Evolutionary conservation across 2,113 vertebrate species (phyloP), one percentile per base, ranked within the genome.

Genomic region (Panurus biarmicus): DNA sequence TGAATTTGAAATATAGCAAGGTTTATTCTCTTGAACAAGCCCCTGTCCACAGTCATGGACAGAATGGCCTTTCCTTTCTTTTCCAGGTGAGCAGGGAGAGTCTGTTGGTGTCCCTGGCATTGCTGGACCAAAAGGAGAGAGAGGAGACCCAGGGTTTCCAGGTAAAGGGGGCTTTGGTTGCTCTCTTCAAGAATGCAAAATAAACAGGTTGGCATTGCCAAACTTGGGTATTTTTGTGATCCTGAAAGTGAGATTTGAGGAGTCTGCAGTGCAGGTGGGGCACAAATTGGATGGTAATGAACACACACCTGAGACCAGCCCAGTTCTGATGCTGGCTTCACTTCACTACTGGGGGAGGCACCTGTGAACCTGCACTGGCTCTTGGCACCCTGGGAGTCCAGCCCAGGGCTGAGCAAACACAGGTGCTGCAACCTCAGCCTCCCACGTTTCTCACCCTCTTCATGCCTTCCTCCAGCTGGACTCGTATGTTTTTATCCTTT

Each of bases 61-160:
- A 21, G 58, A 66, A 70, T 76, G 28, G 12, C 42, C 9, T 85
- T 14, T 23, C 25, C 58, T 93, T 50, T 51, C 72, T 93, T 90
- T 78, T 87, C 75, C 83, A 99, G 99, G 99, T 97, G 97, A 97
- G 33, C 97, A 93, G 25, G 99, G 99, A 61, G 98, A 98, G 1
- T 81, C 97, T 5, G 57, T 79, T 87, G 97, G 95, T 45, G 94
- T 97, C 92, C 95, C 97, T 71, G 98, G 98, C 54, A 57, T 8
- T 67, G 88, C 96, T 58, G 99, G 99, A 93, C 14, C 69, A 64
- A 99, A 98, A 95, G 99, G 99, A 95, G 96, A 95, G 24, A 94
- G 76, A 40, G 99, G 99, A n/a, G 96, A 97, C 7, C 10, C 97
- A 5, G 98, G 99, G 19, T 96, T 96, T 79, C 95, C 98, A 97